Evolutionary conservation across 2,113 vertebrate genomes (phyloP), one percentile per base, ranked within the genome.

Genomic region (Octodon degus): DNA sequence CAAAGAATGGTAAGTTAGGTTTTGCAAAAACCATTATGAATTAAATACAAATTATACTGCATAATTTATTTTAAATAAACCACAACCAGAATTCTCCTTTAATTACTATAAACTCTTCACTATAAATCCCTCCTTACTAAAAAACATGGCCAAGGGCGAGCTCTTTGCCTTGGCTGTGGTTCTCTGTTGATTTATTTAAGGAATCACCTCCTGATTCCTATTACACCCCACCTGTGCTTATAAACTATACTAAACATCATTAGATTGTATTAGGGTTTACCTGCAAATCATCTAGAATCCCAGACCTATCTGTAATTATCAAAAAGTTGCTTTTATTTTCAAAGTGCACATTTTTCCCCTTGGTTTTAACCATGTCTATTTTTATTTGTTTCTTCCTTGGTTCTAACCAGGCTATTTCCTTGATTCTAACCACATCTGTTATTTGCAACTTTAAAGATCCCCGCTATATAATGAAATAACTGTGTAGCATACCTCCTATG

Each of bases 401-500:
- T 90, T 95, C 84, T 96, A 95, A 96, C 96, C 87, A 62, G 68
- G 22, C 68, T 85, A 77, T 77, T 97, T 94, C 77, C 70, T 90
- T 90, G 22, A 19, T 94, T 96, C 85, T 92, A 93, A 95, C 65
- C 86, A 89, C 34, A 8, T 94, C 81, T 96, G 50, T 86, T 84
- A 93, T 67, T 95, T 62, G 24, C 16, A 60, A 47, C 60, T 93
- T 89, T 91, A 85, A 91, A 89, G n/a, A 80, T 93, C 92, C 43
- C 70, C 76, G 77, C 87, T 94, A 72, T 63, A 85, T 72, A 86
- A 94, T 70, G 89, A 95, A 30, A 84, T 88, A 94, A 53, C 74
- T 87, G 25, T 47, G 24, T 2, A 50, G 40, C 17, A 2, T 10
- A 13, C 40, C 70, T 60, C 30, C 24, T 12, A 19, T 34, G 13